Evolutionary conservation across 2,888 invertebrate species (phyloP), one percentile per base, ranked within the genome.

Genomic region (Platycheirus rosarum): DNA sequence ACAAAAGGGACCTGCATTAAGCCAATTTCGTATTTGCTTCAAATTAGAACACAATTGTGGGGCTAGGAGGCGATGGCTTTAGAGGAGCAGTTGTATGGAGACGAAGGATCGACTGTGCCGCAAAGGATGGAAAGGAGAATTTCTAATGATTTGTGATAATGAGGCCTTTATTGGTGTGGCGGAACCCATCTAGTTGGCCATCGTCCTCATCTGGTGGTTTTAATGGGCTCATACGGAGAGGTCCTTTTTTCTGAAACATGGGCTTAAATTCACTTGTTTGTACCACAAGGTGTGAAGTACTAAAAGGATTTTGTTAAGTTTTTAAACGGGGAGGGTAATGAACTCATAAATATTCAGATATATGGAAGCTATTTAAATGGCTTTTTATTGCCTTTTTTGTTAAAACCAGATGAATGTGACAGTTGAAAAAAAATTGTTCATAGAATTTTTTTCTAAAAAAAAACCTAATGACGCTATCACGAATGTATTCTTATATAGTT

Each of bases 1-100:
- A 60, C 57, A 23, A 53, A 73, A 48, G 51, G 55, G 40, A 44
- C 35, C 49, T 44, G 13, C 23, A 53, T 60, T 35, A 18, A 13
- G 46, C 16, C 11, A 44, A 23, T 60, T 29, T 18, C 1, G 32
- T 66, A 48, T 55, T 73, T 63, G 29, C 62, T 48, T 57, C 16
- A 4, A 14, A 13, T 26, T 44, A 8, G 29, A 7, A 32, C 7
- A 23, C 6, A 23, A n/a, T n/a, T n/a, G 23, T 4, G 14, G 13
- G 26, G 16, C 18, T 2, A 13, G 44, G 48, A 4, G 37, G n/a
- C 0, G n/a, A 13, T 32, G 14, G 6, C 16, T 18, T 32, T 32
- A 26, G 26, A 6, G 3, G 23, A 32, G 8, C 29, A 1, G 29
- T 7, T 5, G 29, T 5, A 16, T 42, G 7, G 5, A 18, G 18